These are phyloP conservation scores for Drosophila pseudoananassae DNA, from an alignment of 1,140 invertebrate genomes.

Conservation along the genomic window DNA sequence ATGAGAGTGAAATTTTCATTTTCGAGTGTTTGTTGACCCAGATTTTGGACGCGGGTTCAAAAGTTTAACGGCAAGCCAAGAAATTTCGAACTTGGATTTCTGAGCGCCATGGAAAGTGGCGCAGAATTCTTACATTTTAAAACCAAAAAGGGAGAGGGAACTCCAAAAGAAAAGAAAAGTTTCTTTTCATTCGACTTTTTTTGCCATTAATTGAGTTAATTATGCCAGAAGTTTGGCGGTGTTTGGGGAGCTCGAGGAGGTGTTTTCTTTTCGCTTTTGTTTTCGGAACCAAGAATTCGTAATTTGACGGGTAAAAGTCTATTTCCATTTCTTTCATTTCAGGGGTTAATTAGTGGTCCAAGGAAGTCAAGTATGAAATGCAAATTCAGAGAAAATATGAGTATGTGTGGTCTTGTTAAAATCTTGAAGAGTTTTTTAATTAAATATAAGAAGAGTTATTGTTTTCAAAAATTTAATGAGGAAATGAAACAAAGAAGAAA, in stretches of 20 bases:
- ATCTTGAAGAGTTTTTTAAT: neutral
- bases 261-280: slow-evolving; percentile 19
- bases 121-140: slow-evolving; percentile 28
- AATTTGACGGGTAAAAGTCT: slow-evolving; percentile 27
- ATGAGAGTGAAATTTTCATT: slow-evolving; percentile 62
- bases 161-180: slow-evolving; percentile 36
- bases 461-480: neutral
- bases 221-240: slow-evolving; percentile 48
- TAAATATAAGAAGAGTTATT: neutral
- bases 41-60: slow-evolving; percentile 38
- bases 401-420: neutral
- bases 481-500: no score
- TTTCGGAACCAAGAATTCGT: slow-evolving; percentile 38
- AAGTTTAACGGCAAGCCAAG: slow-evolving; percentile 28
- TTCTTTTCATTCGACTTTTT: slow-evolving; percentile 26
- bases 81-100: slow-evolving; percentile 14
- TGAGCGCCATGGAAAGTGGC: slow-evolving; percentile 32
- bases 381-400: slow-evolving; percentile 11
- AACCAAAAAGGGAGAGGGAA: slow-evolving; percentile 25
- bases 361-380: slow-evolving; percentile 11
- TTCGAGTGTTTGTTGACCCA: slow-evolving; percentile 38
- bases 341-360: slow-evolving; percentile 20
- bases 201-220: slow-evolving; percentile 56
- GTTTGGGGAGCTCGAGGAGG: slow-evolving; percentile 14
- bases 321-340: slow-evolving; percentile 11